Evolutionary conservation across 2,113 vertebrate species (phyloP).

Genomic region (Hystrix cristata): DNA sequence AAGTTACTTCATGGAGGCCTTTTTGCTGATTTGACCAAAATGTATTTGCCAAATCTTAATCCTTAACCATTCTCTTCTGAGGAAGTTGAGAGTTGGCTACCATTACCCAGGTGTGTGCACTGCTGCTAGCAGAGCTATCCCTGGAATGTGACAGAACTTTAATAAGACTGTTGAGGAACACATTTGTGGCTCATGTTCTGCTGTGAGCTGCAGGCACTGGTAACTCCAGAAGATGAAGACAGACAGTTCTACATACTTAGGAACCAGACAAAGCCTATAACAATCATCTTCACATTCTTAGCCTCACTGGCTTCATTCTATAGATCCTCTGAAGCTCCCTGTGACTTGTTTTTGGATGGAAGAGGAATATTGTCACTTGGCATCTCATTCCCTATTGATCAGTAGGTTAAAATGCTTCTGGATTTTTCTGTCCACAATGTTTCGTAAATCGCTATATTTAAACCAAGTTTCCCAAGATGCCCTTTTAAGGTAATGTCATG

Average conservation of each 20-base stretch:
- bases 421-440: slow-evolving; percentile 20
- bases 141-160: neutral
- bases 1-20: neutral
- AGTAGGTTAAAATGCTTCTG: neutral
- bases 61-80: slow-evolving; percentile 1
- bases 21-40: slow-evolving; percentile 44
- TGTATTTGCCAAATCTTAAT: neutral
- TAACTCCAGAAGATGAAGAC: neutral
- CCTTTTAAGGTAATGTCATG: slow-evolving; percentile 57
- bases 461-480: neutral
- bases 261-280: neutral
- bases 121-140: neutral
- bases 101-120: neutral
- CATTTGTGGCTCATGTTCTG: slow-evolving; percentile 39
- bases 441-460: slow-evolving; percentile 52
- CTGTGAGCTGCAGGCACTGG: slow-evolving; percentile 29
- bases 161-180: neutral
- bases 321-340: neutral
- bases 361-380: neutral
- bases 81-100: neutral
- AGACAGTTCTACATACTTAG: neutral
- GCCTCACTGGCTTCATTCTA: neutral
- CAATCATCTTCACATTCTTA: neutral
- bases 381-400: neutral
- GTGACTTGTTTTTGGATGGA: neutral